phyloP scores from a whole-genome alignment of 2,797 vertebrate genomes.

The Novumbra hubbsi region DNA sequence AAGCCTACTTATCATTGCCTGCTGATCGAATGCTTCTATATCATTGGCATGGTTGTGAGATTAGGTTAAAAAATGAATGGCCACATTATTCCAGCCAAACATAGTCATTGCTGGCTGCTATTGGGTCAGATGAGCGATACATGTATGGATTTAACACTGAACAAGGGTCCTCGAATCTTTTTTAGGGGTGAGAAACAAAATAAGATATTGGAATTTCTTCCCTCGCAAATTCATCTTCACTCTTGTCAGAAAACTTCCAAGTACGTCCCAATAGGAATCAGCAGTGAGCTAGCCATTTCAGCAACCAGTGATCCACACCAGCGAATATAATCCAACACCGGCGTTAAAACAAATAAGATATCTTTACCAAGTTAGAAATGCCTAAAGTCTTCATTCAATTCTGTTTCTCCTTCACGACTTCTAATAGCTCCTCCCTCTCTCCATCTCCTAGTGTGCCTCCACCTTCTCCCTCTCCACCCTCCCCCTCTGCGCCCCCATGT shows the following conservation, averaged over 20 bases:
- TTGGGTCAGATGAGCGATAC: not conserved
- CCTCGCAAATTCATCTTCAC: not conserved
- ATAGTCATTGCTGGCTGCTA: not conserved
- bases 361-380: not conserved
- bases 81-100: not conserved
- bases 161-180: not conserved
- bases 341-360: not conserved
- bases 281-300: not conserved
- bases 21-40: not conserved
- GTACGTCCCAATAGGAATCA: not conserved
- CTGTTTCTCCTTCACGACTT: not conserved
- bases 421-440: not conserved
- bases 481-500: not conserved
- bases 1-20: not conserved
- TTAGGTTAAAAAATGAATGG: not conserved
- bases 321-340: not conserved
- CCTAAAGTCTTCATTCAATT: not conserved
- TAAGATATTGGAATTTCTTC: not conserved
- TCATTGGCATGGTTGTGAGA: not conserved
- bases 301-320: slow-evolving; percentile 1
- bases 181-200: not conserved
- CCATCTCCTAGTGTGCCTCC: not conserved
- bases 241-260: not conserved
- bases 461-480: not conserved
- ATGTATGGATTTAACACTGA: not conserved